Evolutionary conservation across 2,113 vertebrate genomes (phyloP).

Genomic region (Turnix velox): DNA sequence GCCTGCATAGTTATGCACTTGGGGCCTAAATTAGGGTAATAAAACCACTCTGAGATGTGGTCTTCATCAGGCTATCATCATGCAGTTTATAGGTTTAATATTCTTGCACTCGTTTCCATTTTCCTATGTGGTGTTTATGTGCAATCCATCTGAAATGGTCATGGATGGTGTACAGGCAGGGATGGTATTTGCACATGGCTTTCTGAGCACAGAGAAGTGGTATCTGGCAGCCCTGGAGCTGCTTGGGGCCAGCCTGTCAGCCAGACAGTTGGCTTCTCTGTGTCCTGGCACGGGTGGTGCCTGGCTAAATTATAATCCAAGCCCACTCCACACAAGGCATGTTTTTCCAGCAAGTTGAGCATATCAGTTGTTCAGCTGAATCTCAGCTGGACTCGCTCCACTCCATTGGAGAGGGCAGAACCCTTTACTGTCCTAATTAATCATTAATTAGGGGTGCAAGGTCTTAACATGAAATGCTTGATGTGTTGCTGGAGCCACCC

Average conservation of each 20-base stretch:
- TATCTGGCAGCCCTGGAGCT: not conserved
- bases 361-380: not conserved
- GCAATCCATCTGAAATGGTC: not conserved
- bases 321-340: not conserved
- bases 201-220: not conserved
- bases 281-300: not conserved
- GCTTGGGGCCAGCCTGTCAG: not conserved
- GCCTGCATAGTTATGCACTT: not conserved
- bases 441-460: not conserved
- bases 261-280: not conserved
- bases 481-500: not conserved
- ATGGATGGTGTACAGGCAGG: not conserved
- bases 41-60: not conserved
- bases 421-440: not conserved
- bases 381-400: not conserved
- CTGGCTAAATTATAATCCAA: not conserved
- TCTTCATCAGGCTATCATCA: not conserved
- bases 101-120: not conserved
- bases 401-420: not conserved
- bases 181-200: not conserved
- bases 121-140: not conserved
- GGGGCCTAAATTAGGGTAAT: not conserved
- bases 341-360: not conserved
- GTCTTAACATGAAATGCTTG: not conserved
- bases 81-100: not conserved